Conservation (phyloP, 1,140 invertebrate species). For the Drosophila grimshawi region DNA sequence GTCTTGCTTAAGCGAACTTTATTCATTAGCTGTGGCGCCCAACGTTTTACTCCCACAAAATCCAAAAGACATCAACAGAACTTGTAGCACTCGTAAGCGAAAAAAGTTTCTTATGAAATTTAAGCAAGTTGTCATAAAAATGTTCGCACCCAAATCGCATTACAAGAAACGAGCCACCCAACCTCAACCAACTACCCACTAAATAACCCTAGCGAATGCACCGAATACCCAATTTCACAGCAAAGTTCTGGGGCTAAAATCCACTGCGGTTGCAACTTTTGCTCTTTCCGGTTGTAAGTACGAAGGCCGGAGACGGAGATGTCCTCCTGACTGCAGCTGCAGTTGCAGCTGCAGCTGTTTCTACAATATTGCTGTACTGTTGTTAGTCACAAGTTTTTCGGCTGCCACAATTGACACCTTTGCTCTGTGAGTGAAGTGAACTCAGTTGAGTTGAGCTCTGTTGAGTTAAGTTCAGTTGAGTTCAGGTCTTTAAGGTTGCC, state of each 20-base stretch:
- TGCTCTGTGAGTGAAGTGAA: slow-evolving; percentile 46
- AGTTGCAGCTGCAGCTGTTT: slow-evolving; percentile 3
- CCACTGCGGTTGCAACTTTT: slow-evolving; percentile 72
- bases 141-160: slow-evolving; percentile 66
- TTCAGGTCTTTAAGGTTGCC: slow-evolving; percentile 36
- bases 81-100: slow-evolving; percentile 44
- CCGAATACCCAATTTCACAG: slow-evolving; percentile 50
- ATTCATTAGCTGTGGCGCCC: slow-evolving; percentile 66
- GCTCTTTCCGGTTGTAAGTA: slow-evolving; percentile 68
- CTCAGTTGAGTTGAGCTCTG: background rate
- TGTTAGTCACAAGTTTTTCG: slow-evolving; percentile 70
- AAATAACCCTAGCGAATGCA: slow-evolving; percentile 21
- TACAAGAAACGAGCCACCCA: slow-evolving; percentile 38
- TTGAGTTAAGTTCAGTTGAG: background rate
- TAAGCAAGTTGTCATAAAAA: slow-evolving; percentile 82
- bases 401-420: slow-evolving; percentile 75
- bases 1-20: slow-evolving; percentile 69
- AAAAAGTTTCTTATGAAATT: slow-evolving; percentile 80
- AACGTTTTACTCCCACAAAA: slow-evolving; percentile 19
- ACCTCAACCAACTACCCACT: background rate
- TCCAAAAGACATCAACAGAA: slow-evolving; percentile 32
- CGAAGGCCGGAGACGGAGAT: background rate
- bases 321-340: background rate
- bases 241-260: slow-evolving; percentile 58
- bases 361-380: background rate